These are phyloP conservation scores for Silvanus unidentatus DNA, from an alignment of 2,888 invertebrate species.

Conservation along the genomic window DNA sequence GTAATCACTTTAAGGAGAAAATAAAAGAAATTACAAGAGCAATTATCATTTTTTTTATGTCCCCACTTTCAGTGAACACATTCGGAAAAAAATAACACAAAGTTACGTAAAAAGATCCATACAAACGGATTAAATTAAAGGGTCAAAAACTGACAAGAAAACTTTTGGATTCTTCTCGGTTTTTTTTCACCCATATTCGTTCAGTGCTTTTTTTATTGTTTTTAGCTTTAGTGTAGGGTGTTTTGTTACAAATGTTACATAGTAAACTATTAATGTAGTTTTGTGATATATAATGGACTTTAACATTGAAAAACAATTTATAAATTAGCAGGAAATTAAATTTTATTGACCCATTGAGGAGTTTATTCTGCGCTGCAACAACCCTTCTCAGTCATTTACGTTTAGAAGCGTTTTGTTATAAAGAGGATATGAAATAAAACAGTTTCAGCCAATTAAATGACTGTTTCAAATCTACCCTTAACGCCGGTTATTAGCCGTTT, in stretches of 20 bases:
- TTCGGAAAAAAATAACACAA: too few relatives aligned
- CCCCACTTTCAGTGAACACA: too few relatives aligned
- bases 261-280: too few relatives aligned
- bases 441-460: slow-evolving; percentile 17
- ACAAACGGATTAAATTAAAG: too few relatives aligned
- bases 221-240: too few relatives aligned
- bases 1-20: slow-evolving; percentile 1
- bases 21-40: slow-evolving; percentile 1
- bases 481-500: slow-evolving; percentile 4
- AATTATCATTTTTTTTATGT: background rate
- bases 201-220: too few relatives aligned
- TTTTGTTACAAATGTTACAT: too few relatives aligned
- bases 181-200: too few relatives aligned
- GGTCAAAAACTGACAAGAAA: too few relatives aligned
- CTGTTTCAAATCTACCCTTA: slow-evolving; percentile 13
- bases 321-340: slow-evolving; percentile 20
- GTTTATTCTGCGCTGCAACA: slow-evolving; percentile 19
- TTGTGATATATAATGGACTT: slow-evolving; percentile 4
- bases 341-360: slow-evolving; percentile 22
- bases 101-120: too few relatives aligned
- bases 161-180: too few relatives aligned
- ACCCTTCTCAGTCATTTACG: slow-evolving; percentile 21
- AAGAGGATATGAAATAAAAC: slow-evolving; percentile 19
- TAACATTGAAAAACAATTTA: slow-evolving; percentile 12
- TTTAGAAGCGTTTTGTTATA: slow-evolving; percentile 17